These are phyloP conservation scores for Synergus laeviventris DNA, from an alignment of 2,888 invertebrate species.

Conservation along the genomic window DNA sequence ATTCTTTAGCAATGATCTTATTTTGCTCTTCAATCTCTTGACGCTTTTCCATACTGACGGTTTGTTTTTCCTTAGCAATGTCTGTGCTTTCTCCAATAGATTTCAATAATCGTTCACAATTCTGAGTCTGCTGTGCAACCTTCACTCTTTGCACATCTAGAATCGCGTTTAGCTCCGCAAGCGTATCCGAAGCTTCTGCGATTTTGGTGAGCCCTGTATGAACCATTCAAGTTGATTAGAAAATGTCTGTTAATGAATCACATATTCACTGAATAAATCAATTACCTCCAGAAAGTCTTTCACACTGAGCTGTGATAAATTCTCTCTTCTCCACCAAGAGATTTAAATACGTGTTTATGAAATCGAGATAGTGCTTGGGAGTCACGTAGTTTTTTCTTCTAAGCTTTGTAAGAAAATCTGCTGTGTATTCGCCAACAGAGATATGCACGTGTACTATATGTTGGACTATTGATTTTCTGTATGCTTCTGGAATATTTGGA, in stretches of 20 bases:
- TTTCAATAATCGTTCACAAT: constrained; percentile 86
- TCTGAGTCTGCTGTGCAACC: constrained; percentile 87
- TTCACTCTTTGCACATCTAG: constrained; percentile 89
- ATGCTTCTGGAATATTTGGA: constrained; percentile 81
- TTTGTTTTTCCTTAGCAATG: constrained; percentile 86
- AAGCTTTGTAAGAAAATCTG: constrained; percentile 84
- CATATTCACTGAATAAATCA: background rate
- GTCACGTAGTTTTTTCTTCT: constrained; percentile 92
- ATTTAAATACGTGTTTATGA: constrained; percentile 86
- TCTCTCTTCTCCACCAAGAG: constrained; percentile 84
- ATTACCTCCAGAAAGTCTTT: constrained; percentile 67
- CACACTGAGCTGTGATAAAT: constrained; percentile 76
- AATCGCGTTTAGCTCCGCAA: constrained; percentile 87
- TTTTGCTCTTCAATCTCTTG: constrained; percentile 90
- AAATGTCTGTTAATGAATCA: background rate
- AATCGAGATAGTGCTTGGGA: constrained; percentile 94
- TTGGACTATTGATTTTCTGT: constrained; percentile 84
- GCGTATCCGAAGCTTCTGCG: constrained; percentile 89
- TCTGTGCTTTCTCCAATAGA: constrained; percentile 86
- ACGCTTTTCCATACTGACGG: constrained; percentile 87
- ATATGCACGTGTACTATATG: constrained; percentile 93
- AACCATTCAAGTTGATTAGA: background rate
- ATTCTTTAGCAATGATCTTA: constrained; percentile 87
- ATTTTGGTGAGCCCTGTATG: constrained; percentile 82
- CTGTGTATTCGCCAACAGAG: constrained; percentile 84